phyloP scores from a whole-genome alignment of 2,113 vertebrate species.

The Butorides virescens region DNA sequence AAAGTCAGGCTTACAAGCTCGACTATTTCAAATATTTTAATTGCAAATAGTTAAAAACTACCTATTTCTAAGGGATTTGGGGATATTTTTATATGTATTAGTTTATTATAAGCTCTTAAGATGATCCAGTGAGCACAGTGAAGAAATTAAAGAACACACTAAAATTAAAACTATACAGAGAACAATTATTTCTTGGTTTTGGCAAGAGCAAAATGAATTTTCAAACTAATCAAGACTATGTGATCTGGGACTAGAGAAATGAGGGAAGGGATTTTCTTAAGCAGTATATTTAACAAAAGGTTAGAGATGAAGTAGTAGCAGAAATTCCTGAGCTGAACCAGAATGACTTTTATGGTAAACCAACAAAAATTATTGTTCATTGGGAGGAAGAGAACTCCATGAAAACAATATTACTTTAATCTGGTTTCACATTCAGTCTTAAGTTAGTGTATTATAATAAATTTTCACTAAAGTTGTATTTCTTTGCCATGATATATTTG shows the following conservation, averaged over 20 bases:
- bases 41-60: background rate
- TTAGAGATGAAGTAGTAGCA: background rate
- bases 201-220: background rate
- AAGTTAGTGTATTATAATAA: background rate
- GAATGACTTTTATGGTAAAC: background rate
- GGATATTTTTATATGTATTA: background rate
- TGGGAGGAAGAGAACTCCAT: background rate
- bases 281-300: background rate
- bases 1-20: background rate
- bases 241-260: background rate
- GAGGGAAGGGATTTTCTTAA: background rate
- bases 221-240: background rate
- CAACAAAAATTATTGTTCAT: background rate
- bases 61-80: background rate
- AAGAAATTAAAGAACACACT: background rate
- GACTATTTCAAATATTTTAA: background rate
- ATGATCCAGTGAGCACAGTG: background rate
- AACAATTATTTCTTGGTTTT: background rate
- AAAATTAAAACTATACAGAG: background rate
- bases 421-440: background rate
- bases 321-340: background rate
- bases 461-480: background rate
- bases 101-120: background rate
- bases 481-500: background rate
- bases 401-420: background rate